These are phyloP conservation scores for Limnodromus scolopaceus DNA, from an alignment of 2,797 vertebrate genomes.

Conservation along the genomic window DNA sequence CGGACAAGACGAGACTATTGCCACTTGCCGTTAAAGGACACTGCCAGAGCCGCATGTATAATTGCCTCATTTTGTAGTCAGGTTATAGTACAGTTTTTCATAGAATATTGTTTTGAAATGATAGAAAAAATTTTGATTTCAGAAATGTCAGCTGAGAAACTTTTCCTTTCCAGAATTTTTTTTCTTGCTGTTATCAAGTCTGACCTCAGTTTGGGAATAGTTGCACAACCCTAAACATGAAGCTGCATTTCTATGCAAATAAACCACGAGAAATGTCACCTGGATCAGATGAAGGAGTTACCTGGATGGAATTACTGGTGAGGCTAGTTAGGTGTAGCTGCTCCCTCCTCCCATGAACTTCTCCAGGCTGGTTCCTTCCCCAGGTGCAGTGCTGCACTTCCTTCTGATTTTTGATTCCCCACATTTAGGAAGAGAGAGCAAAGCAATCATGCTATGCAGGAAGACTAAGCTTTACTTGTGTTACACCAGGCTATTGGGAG, in stretches of 20 bases:
- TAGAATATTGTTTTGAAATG: background rate
- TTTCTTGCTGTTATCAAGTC: background rate
- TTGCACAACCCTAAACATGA: background rate
- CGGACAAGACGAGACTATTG: background rate
- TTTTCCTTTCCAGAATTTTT: background rate
- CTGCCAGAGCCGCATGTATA: background rate
- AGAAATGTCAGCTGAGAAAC: background rate
- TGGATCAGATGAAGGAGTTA: background rate
- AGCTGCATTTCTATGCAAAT: constrained; percentile 27
- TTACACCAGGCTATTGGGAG: background rate
- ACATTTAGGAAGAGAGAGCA: background rate
- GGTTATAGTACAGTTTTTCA: background rate
- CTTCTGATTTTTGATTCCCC: background rate
- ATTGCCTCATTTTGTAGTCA: background rate
- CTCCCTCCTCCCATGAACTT: background rate
- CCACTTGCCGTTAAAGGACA: background rate
- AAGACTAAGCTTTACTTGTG: background rate
- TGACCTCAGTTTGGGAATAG: background rate
- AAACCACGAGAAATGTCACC: background rate
- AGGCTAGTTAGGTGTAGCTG: background rate
- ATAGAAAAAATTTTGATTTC: background rate
- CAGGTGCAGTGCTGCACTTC: background rate
- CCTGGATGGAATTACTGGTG: constrained; percentile 6
- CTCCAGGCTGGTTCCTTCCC: background rate
- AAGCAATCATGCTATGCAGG: background rate